Conservation (phyloP, 1,140 invertebrate genomes). For the Bombus fervidus region DNA sequence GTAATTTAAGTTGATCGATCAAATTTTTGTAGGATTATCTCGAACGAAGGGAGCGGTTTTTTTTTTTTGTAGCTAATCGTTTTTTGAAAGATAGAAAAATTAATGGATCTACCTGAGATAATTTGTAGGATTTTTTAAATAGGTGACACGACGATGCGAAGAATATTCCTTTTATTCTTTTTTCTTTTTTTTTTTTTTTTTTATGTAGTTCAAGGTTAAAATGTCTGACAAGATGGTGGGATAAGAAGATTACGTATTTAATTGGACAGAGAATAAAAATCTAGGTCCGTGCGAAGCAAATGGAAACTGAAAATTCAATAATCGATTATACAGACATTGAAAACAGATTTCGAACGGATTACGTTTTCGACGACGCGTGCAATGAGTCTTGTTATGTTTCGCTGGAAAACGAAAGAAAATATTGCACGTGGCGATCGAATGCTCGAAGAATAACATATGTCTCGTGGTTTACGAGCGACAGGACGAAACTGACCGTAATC, state of each 20-base stretch:
- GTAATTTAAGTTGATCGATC: not conserved
- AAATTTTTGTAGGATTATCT: no score
- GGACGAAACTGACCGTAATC: constrained; percentile 59
- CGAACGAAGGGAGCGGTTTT: not conserved
- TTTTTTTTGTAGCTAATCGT: no score
- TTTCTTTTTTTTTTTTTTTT: not conserved
- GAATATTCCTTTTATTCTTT: not conserved
- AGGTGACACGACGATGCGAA: not conserved
- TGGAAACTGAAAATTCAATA: not conserved
- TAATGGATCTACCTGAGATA: not conserved
- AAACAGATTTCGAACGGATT: not conserved
- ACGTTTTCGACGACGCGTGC: constrained; percentile 11
- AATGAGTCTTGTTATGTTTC: not conserved
- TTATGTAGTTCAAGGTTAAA: not conserved
- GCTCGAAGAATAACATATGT: constrained; percentile 66
- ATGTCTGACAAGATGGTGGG: not conserved
- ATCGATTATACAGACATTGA: no score
- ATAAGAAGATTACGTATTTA: not conserved
- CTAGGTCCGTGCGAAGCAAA: not conserved
- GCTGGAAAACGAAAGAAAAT: constrained; percentile 37
- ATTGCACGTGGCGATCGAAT: not conserved
- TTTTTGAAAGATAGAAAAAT: no score
- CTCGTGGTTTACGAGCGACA: constrained; percentile 48
- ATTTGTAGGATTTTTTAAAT: not conserved
- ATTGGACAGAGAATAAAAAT: not conserved